phyloP scores from a whole-genome alignment of 2,888 invertebrate species.

The Lordiphosa fenestrarum region DNA sequence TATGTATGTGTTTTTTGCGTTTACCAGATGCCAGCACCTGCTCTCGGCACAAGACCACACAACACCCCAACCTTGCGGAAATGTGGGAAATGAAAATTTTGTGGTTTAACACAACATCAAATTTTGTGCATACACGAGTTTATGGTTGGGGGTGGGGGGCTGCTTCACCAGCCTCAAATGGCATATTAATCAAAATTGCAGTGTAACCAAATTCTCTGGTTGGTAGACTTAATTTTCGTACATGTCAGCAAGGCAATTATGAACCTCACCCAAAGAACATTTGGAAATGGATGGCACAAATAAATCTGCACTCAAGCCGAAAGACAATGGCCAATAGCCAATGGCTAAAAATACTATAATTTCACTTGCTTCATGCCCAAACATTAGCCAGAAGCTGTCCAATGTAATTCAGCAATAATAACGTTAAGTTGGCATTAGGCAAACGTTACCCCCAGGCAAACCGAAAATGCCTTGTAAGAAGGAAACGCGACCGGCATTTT shows the following conservation, averaged over 20 bases:
- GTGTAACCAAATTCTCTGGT: conserved; percentile 31
- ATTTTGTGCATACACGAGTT: conserved; percentile 17
- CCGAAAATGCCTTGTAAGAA: conserved; percentile 56
- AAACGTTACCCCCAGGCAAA: conserved; percentile 28
- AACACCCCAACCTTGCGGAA: conserved; percentile 30
- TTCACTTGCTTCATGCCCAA: conserved; percentile 17
- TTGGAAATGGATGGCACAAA: too few relatives aligned
- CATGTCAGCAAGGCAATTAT: neutral
- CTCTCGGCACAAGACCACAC: neutral
- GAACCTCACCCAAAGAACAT: too few relatives aligned
- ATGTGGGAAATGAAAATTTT: conserved; percentile 56
- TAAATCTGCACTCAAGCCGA: neutral
- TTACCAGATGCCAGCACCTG: conserved; percentile 43
- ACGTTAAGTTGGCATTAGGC: conserved; percentile 13
- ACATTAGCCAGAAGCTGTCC: conserved; percentile 10
- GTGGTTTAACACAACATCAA: conserved; percentile 46
- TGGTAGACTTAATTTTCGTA: conserved; percentile 8
- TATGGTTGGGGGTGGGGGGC: conserved; percentile 4
- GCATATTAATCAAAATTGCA: conserved; percentile 65
- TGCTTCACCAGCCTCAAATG: conserved; percentile 27
- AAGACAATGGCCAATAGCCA: neutral
- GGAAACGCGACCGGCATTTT: conserved; percentile 65
- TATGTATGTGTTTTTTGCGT: conserved; percentile 13
- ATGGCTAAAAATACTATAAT: too few relatives aligned
- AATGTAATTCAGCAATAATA: conserved; percentile 1